Percentiles rank a stretch among this genome's conserved stretches.
Evolutionary conservation across 2,113 vertebrate genomes (phyloP).

Genomic region (Amphiprion percula): DNA sequence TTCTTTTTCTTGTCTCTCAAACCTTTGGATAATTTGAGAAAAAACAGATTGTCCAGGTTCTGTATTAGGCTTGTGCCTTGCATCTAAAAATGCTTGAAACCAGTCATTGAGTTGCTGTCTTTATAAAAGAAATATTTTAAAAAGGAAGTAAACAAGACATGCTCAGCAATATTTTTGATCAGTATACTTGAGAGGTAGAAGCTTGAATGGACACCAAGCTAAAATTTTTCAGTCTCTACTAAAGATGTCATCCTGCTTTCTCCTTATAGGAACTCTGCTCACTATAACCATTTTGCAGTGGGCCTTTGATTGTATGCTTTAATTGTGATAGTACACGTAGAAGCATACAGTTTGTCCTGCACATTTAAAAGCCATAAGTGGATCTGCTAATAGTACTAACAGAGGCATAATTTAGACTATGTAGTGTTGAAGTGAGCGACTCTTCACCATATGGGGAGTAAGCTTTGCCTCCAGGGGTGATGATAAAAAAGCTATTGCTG

Average conservation of each 20-base stretch:
- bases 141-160: too few relatives aligned
- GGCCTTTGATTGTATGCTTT: too few relatives aligned
- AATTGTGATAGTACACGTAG: background rate
- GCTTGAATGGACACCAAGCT: too few relatives aligned
- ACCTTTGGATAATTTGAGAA: background rate
- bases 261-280: too few relatives aligned
- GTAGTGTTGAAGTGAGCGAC: slow-evolving; percentile 12
- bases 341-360: background rate
- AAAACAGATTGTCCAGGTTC: background rate
- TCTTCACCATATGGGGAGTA: background rate
- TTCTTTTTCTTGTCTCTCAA: background rate
- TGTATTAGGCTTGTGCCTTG: too few relatives aligned
- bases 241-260: too few relatives aligned
- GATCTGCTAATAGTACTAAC: background rate
- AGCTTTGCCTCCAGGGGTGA: slow-evolving; percentile 2
- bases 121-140: too few relatives aligned
- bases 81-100: too few relatives aligned
- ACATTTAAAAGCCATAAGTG: slow-evolving; percentile 42
- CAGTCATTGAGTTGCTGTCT: too few relatives aligned
- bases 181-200: background rate
- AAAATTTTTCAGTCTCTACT: too few relatives aligned
- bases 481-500: slow-evolving; percentile 5
- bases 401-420: background rate
- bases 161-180: background rate
- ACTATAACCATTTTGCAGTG: slow-evolving; percentile 15